A percentile compares a stretch with the other conserved stretches of the same genome.
Conservation (phyloP, 2,888 invertebrate genomes). For the Torymus texanus region DNA sequence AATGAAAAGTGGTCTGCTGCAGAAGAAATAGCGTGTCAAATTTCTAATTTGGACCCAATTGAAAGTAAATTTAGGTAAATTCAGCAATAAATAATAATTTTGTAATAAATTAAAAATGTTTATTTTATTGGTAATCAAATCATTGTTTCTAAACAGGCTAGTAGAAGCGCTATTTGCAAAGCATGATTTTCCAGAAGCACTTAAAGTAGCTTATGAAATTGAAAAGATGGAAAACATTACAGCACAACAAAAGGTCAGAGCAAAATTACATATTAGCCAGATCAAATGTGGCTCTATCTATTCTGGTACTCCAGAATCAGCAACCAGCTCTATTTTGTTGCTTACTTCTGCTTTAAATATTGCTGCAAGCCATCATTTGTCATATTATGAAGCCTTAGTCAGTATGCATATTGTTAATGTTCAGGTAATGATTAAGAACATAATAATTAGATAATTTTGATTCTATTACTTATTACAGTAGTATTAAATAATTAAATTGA, state of each 20-base stretch:
- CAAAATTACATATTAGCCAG: conserved; percentile 83
- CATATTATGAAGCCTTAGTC: conserved; percentile 84
- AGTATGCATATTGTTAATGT: conserved; percentile 88
- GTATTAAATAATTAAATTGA: no score
- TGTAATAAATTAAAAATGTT: conserved; percentile 6
- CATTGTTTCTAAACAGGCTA: conserved; percentile 61
- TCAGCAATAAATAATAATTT: not conserved
- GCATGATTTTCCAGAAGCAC: conserved; percentile 66
- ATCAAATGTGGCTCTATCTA: conserved; percentile 79
- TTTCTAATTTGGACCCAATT: conserved; percentile 75
- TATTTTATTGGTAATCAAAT: not conserved
- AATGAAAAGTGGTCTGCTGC: conserved; percentile 77
- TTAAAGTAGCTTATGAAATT: conserved; percentile 64
- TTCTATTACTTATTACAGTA: not conserved
- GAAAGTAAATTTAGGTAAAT: conserved; percentile 75
- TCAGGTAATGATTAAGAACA: conserved; percentile 73
- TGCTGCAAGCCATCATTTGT: conserved; percentile 85
- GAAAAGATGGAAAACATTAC: conserved; percentile 63
- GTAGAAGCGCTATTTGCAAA: conserved; percentile 73
- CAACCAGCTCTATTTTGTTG: conserved; percentile 76
- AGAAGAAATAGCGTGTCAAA: conserved; percentile 75
- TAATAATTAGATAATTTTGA: not conserved
- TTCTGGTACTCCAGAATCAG: conserved; percentile 78
- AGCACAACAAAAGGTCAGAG: conserved; percentile 78
- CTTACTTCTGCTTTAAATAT: conserved; percentile 85